phyloP scores from a whole-genome alignment of 2,888 invertebrate species.

The Lapara coniferarum region DNA sequence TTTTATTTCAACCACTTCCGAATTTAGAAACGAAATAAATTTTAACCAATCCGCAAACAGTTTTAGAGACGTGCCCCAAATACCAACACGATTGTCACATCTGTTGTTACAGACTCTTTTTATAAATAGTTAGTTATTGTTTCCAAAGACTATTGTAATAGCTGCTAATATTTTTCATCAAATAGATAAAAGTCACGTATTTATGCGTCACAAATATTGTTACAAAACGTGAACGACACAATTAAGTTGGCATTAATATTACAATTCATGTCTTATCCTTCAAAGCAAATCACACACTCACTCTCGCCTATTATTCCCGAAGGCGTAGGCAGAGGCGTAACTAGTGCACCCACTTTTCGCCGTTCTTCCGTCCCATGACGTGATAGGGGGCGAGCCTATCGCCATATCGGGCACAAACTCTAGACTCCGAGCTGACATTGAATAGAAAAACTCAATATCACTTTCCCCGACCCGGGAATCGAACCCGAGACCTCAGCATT shows the following conservation, averaged over 20 bases:
- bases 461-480: no score
- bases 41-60: background rate
- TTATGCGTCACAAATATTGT: background rate
- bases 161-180: background rate
- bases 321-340: no score
- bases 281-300: no score
- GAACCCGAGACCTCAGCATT: no score
- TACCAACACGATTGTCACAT: background rate
- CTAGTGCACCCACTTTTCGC: no score
- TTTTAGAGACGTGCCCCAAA: conserved; percentile 5
- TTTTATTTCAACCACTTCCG: background rate
- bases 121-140: background rate
- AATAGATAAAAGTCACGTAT: background rate
- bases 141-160: background rate
- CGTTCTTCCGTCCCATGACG: no score
- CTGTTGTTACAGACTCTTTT: background rate
- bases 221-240: background rate
- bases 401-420: no score
- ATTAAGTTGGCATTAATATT: background rate
- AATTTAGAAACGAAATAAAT: conserved; percentile 15
- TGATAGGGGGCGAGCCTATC: no score
- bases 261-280: background rate
- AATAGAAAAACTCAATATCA: no score
- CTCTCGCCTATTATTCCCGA: no score
- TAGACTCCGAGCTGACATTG: no score